Evolutionary conservation across 2,797 vertebrate genomes (phyloP), one percentile per base, ranked within the genome.

Genomic region (Mormyrops attenuatus): DNA sequence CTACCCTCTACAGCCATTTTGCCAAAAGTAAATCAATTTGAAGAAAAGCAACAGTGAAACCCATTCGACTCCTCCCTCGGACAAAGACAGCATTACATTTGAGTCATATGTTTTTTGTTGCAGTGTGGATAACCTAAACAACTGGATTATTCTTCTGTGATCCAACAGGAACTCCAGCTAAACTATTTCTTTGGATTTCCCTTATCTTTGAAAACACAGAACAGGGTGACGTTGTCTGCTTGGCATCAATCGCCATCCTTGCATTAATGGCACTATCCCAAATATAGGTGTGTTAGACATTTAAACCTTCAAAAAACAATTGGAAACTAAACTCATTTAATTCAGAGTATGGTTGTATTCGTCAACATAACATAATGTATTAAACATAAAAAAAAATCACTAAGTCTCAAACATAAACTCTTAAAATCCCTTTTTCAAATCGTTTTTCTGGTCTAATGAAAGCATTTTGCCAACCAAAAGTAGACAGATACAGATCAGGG

Each of bases 1-100:
- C 44, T 26, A 66, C 86, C 53, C 84, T 60, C 50, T 49, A 77
- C 57, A 88, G 88, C 41, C 89, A 34, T 69, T 66, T 84, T n/a
- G 82, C 80, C 88, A 90, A 50, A 60, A 50, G 52, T 44, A 60
- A 90, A 90, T 90, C 90, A 89, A 87, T 86, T 86, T 2, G 38
- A 26, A 55, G 82, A 60, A 86, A 66, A 89, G 66, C 87, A 80
- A 47, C 66, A 17, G 66, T 73, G n/a, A 85, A 85, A 86, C n/a
- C 22, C 69, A 1, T 22, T 73, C 41, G n/a, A 57, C 60, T 86
- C n/a, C 30, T 13, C 38, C n/a, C 34, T 15, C 17, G 44, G 47
- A 80, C 30, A 57, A 80, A 66, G 26, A 69, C 57, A 66, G 84
- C 73, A 8, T 84, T 82, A 88, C 88, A 90, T 69, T 88, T 53